phyloP scores from a whole-genome alignment of 1,140 invertebrate species.

The Oryzaephilus surinamensis region DNA sequence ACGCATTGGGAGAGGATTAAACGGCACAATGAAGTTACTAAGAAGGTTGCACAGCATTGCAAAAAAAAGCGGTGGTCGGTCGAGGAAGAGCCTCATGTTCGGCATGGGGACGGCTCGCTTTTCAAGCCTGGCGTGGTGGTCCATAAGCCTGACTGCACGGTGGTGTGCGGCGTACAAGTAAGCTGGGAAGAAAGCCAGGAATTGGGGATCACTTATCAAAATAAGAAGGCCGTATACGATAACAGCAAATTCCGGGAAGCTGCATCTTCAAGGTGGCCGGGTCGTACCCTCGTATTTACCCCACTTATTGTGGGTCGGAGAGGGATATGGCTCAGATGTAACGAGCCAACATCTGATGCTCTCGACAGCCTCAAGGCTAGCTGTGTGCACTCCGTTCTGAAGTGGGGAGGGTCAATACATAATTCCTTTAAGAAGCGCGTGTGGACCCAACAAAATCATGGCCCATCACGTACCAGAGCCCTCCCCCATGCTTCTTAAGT shows the following conservation, averaged over 20 bases:
- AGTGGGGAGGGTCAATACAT: slow-evolving; percentile 6
- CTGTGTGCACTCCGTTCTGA: slow-evolving; percentile 3
- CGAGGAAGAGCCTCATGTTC: slow-evolving; percentile 6
- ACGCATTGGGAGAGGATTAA: slow-evolving; percentile 6
- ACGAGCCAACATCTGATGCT: not conserved
- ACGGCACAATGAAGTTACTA: slow-evolving; percentile 8
- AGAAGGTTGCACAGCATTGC: slow-evolving; percentile 4
- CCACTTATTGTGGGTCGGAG: slow-evolving; percentile 5
- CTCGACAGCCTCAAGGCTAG: not conserved
- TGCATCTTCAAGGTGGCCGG: not conserved
- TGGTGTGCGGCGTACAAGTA: slow-evolving; percentile 6
- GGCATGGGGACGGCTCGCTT: not conserved
- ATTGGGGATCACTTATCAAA: not conserved
- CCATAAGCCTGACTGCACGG: not conserved
- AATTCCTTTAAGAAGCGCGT: not conserved
- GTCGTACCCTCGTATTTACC: not conserved
- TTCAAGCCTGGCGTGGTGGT: slow-evolving; percentile 9
- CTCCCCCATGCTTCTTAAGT: no score
- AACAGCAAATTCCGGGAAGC: not conserved
- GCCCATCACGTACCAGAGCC: no score
- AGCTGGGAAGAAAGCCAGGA: slow-evolving; percentile 3
- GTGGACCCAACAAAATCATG: no score
- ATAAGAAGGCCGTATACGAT: slow-evolving; percentile 2
- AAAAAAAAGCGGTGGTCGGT: not conserved
- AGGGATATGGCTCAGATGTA: slow-evolving; percentile 5